Evolutionary conservation across 2,113 vertebrate species (phyloP).

Genomic region (Osmerus eperlanus): DNA sequence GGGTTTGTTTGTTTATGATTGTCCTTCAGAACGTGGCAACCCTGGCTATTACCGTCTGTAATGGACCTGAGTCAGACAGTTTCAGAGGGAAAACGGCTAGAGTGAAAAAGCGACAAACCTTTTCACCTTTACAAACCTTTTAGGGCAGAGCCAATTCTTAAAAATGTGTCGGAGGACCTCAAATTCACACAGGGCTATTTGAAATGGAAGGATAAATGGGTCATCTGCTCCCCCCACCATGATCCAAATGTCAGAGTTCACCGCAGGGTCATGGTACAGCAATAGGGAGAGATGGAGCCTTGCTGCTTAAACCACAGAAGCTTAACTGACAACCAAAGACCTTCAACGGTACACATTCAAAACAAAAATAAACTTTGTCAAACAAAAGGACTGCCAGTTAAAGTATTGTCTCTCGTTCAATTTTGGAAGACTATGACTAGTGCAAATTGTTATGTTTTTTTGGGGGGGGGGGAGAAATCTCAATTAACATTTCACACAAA

Average conservation of each 20-base stretch:
- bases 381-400: conserved; percentile 20
- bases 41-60: conserved; percentile 51
- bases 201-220: conserved; percentile 61
- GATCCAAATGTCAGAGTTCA: conserved; percentile 75
- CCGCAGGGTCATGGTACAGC: conserved; percentile 71
- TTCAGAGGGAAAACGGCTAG: conserved; percentile 37
- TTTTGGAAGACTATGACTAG: conserved; percentile 22
- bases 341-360: conserved; percentile 62
- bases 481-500: conserved; percentile 49
- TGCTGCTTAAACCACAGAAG: conserved; percentile 68
- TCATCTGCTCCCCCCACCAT: conserved; percentile 61
- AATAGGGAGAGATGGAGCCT: conserved; percentile 64
- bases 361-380: not conserved
- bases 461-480: conserved; percentile 18
- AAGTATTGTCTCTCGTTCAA: conserved; percentile 19
- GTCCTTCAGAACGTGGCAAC: conserved; percentile 64
- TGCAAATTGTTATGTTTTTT: conserved; percentile 2
- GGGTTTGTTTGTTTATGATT: conserved; percentile 59
- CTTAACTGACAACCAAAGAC: conserved; percentile 73
- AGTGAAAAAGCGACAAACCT: conserved; percentile 33
- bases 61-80: conserved; percentile 38
- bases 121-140: conserved; percentile 60
- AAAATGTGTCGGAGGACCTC: conserved; percentile 58
- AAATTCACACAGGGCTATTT: conserved; percentile 65
- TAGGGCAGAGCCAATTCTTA: conserved; percentile 50